Conservation (phyloP, 2,888 invertebrate species). For the Alloplasta piceator region DNA sequence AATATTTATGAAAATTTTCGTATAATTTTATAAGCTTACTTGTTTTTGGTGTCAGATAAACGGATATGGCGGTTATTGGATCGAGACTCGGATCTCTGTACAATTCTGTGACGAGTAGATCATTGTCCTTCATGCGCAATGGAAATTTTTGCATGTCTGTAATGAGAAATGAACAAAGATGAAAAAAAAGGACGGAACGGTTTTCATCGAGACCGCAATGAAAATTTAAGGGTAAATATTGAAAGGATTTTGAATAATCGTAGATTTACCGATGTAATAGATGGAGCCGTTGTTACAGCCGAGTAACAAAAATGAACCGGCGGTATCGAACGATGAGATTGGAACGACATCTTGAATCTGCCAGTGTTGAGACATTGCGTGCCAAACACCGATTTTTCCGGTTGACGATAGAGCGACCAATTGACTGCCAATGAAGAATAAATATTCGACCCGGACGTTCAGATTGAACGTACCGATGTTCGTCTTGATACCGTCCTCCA, state of each 20-base stretch:
- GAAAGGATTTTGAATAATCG: slow-evolving; percentile 20
- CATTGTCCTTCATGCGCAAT: slow-evolving; percentile 99
- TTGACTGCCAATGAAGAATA: slow-evolving; percentile 99
- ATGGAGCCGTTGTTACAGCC: slow-evolving; percentile 98
- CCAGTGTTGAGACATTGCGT: slow-evolving; percentile 99
- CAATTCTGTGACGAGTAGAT: slow-evolving; percentile 97
- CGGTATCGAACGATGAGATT: slow-evolving; percentile 97
- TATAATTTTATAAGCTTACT: slow-evolving; percentile 87
- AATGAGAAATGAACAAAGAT: slow-evolving; percentile 67
- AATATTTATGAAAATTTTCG: neutral
- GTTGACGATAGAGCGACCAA: slow-evolving; percentile 96
- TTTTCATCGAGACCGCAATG: neutral
- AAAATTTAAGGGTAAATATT: slow-evolving; percentile 27
- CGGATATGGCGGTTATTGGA: slow-evolving; percentile 98
- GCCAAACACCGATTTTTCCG: slow-evolving; percentile 99
- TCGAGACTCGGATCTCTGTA: slow-evolving; percentile 97
- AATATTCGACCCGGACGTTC: slow-evolving; percentile 95
- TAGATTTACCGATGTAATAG: slow-evolving; percentile 94
- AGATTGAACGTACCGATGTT: slow-evolving; percentile 95
- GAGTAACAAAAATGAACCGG: slow-evolving; percentile 96
- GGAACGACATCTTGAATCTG: slow-evolving; percentile 98
- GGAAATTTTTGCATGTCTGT: slow-evolving; percentile 99
- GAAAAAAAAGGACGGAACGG: neutral
- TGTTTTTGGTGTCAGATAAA: slow-evolving; percentile 99
- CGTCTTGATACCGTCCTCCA: slow-evolving; percentile 89